phyloP scores from a whole-genome alignment of 2,888 invertebrate species.

The Endotricha flammealis region DNA sequence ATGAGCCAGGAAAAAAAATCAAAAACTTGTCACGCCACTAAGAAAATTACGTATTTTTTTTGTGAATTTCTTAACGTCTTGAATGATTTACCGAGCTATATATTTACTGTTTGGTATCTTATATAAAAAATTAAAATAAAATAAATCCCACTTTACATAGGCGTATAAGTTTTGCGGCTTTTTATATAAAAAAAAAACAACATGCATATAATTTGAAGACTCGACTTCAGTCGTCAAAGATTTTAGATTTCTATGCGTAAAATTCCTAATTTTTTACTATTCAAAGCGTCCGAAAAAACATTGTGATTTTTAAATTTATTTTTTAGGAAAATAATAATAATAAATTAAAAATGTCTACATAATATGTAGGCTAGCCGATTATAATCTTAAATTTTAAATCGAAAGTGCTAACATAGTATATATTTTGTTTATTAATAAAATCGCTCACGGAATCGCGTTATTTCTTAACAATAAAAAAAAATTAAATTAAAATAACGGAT shows the following conservation, averaged over 20 bases:
- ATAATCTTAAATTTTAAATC: conserved; percentile 35
- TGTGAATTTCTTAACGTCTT: too few relatives aligned
- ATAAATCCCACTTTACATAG: too few relatives aligned
- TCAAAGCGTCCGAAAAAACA: conserved; percentile 4
- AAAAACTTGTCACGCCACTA: too few relatives aligned
- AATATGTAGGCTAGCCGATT: conserved; percentile 40
- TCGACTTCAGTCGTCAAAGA: not conserved
- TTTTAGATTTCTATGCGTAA: too few relatives aligned
- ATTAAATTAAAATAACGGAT: too few relatives aligned
- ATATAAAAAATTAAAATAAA: conserved; percentile 12
- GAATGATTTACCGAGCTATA: too few relatives aligned
- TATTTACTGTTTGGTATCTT: too few relatives aligned
- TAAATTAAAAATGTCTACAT: conserved; percentile 37
- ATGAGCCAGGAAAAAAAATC: too few relatives aligned
- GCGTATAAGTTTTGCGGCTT: too few relatives aligned
- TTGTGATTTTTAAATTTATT: conserved; percentile 2
- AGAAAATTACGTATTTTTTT: too few relatives aligned
- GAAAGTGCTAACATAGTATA: conserved; percentile 42
- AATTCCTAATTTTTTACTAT: not conserved
- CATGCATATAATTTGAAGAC: conserved; percentile 6
- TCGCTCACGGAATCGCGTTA: conserved; percentile 19
- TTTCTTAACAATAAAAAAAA: conserved; percentile 3
- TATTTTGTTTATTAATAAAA: conserved; percentile 30
- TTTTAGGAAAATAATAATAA: conserved; percentile 21
- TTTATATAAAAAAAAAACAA: conserved; percentile 15